Conservation (phyloP, 2,113 vertebrate species). For the Oreochromis aureus region DNA sequence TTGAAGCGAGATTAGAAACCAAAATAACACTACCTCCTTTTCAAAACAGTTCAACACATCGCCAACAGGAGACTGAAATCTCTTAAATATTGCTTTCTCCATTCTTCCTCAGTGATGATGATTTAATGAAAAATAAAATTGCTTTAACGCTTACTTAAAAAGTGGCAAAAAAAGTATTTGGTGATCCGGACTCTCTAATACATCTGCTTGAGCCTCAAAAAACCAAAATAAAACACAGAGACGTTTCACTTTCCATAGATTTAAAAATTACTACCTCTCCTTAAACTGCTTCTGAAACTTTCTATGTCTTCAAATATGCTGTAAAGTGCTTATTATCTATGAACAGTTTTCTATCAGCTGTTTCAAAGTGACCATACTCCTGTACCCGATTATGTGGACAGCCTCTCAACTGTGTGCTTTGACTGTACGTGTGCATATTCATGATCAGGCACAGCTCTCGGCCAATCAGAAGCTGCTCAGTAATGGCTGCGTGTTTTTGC, state of each 20-base stretch:
- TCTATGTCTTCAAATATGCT: constrained; percentile 43
- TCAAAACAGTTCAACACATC: constrained; percentile 65
- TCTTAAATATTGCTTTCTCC: constrained; percentile 35
- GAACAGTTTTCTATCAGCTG: constrained; percentile 57
- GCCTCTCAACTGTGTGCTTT: constrained; percentile 54
- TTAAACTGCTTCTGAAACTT: constrained; percentile 52
- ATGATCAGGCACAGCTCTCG: background rate
- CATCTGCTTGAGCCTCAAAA: constrained; percentile 56
- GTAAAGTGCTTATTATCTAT: constrained; percentile 51
- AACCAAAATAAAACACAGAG: constrained; percentile 15
- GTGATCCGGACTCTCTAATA: constrained; percentile 47
- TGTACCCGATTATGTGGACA: constrained; percentile 59
- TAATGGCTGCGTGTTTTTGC: constrained; percentile 13
- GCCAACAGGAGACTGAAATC: constrained; percentile 63
- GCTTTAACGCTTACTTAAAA: constrained; percentile 48
- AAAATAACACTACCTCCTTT: constrained; percentile 81
- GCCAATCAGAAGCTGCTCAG: constrained; percentile 39
- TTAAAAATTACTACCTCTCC: constrained; percentile 76
- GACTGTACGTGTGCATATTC: constrained; percentile 46
- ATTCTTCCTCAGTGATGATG: constrained; percentile 51
- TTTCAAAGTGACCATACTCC: constrained; percentile 50
- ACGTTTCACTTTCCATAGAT: constrained; percentile 48
- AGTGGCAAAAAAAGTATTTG: constrained; percentile 23
- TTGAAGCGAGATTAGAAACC: constrained; percentile 66
- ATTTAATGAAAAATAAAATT: constrained; percentile 34